phyloP scores from a whole-genome alignment of 92 coral and sea anemone species.

The Nematostella vectensis region DNA sequence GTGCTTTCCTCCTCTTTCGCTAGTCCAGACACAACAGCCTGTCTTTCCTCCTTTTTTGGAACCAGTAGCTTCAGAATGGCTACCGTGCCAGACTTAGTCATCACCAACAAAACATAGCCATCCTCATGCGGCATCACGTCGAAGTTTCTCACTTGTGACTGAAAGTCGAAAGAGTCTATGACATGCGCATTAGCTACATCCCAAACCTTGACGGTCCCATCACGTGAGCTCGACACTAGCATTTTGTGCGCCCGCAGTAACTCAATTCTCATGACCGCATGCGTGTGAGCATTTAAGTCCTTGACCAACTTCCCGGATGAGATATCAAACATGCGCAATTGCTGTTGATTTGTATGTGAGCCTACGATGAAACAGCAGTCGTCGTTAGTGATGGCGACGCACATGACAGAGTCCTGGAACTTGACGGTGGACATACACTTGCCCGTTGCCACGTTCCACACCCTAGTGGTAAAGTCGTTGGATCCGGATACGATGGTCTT shows the following conservation, averaged over 20 bases:
- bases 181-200: conserved; percentile 33
- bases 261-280: conserved; percentile 63
- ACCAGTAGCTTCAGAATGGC: conserved; percentile 39
- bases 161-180: conserved; percentile 65
- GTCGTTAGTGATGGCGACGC: conserved; percentile 50
- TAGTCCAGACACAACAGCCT: too few relatives aligned
- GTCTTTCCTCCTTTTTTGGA: too few relatives aligned
- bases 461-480: conserved; percentile 47
- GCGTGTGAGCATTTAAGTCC: conserved; percentile 53
- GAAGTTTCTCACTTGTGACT: conserved; percentile 71
- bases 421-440: conserved; percentile 33
- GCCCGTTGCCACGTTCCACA: conserved; percentile 41
- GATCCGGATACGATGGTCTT: conserved; percentile 58
- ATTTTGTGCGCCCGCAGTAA: conserved; percentile 23
- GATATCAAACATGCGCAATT: conserved; percentile 71
- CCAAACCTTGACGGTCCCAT: conserved; percentile 78
- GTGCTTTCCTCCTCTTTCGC: too few relatives aligned
- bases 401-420: conserved; percentile 57
- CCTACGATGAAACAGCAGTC: conserved; percentile 63
- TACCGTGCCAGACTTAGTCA: conserved; percentile 79
- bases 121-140: conserved; percentile 25
- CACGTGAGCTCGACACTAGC: conserved; percentile 73
- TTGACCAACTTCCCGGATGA: conserved; percentile 41
- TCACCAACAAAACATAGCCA: conserved; percentile 45
- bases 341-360: conserved; percentile 68